Conservation (phyloP, 2,113 vertebrate genomes). For the Eublepharis macularius region DNA sequence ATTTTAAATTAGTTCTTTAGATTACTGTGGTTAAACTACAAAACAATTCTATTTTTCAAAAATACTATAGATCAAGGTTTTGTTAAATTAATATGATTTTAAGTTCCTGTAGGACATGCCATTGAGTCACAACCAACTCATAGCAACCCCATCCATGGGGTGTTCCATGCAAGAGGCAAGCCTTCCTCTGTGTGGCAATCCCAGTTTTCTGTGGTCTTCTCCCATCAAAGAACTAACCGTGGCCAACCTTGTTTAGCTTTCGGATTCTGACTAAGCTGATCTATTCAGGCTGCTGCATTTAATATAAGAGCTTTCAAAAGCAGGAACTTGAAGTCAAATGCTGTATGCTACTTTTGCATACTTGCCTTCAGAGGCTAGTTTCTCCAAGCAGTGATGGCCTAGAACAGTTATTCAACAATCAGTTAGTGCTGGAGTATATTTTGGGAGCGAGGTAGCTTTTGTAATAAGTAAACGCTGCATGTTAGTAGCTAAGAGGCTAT, state of each 20-base stretch:
- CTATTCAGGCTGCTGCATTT: too few relatives aligned
- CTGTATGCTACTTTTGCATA: background rate
- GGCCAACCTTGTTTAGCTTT: too few relatives aligned
- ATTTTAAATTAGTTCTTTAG: background rate
- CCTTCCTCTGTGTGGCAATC: too few relatives aligned
- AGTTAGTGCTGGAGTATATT: too few relatives aligned
- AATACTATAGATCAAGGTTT: background rate
- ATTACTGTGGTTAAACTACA: background rate
- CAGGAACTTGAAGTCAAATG: background rate
- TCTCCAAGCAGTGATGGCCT: background rate
- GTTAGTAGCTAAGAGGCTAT: background rate
- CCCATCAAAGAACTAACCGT: too few relatives aligned
- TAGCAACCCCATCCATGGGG: too few relatives aligned
- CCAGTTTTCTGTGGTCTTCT: too few relatives aligned
- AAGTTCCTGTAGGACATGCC: too few relatives aligned
- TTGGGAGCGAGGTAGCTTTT: background rate
- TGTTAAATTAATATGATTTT: background rate
- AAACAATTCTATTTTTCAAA: too few relatives aligned
- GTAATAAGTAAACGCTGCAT: background rate
- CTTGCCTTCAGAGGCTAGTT: background rate
- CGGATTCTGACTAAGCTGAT: too few relatives aligned
- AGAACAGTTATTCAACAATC: background rate
- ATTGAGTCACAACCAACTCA: too few relatives aligned
- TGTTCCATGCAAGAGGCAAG: too few relatives aligned
- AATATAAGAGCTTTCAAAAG: background rate